A percentile compares a stretch with the other conserved stretches of the same genome.
phyloP scores from a whole-genome alignment of 1,140 invertebrate genomes.

The Halictus rubicundus region DNA sequence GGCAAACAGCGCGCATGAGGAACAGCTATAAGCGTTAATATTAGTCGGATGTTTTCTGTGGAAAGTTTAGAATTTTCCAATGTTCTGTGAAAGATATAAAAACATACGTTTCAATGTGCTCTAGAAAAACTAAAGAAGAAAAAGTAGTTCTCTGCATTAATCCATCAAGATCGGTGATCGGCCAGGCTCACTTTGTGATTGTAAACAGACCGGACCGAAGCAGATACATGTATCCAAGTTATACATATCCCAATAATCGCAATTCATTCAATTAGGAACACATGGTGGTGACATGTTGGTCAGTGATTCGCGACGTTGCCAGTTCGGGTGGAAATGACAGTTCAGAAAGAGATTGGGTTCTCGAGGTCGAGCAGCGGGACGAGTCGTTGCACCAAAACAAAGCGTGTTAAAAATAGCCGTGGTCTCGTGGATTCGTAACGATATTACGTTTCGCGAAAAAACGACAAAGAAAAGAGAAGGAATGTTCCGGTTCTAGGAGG shows the following conservation, averaged over 20 bases:
- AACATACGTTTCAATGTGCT: not conserved
- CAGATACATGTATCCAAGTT: not conserved
- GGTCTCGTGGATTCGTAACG: not conserved
- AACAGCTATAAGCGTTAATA: not conserved
- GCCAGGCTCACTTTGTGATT: no score
- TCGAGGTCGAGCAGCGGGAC: not conserved
- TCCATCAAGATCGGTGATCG: not conserved
- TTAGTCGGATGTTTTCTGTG: not conserved
- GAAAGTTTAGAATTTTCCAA: not conserved
- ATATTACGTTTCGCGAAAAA: constrained; percentile 38
- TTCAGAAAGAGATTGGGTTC: not conserved
- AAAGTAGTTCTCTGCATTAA: not conserved
- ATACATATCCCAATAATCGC: not conserved
- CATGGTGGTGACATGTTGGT: constrained; percentile 28
- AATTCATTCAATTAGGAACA: constrained; percentile 26
- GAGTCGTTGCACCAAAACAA: constrained; percentile 64
- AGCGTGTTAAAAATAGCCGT: constrained; percentile 53
- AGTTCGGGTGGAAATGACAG: constrained; percentile 36
- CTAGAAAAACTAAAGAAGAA: not conserved
- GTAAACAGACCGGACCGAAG: constrained; percentile 4
- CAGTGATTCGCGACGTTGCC: constrained; percentile 27
- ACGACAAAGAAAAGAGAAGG: constrained; percentile 7
- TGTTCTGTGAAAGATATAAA: not conserved
- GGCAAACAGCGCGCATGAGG: not conserved
- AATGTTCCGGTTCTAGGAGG: not conserved